Evolutionary conservation across 2,797 vertebrate species (phyloP).

Genomic region (Sebastes jordani): DNA sequence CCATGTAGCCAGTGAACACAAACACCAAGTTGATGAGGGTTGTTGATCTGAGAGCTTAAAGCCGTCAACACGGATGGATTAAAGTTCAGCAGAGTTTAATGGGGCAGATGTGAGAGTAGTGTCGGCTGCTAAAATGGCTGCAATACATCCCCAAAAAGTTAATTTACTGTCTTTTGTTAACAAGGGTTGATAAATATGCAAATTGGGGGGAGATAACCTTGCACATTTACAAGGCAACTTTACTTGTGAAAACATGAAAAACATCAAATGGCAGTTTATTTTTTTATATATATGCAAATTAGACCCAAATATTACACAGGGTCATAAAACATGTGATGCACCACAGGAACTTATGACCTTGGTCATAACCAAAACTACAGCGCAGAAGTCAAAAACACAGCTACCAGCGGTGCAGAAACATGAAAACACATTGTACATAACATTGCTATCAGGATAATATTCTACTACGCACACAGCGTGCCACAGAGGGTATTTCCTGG

Average conservation of each 20-base stretch:
- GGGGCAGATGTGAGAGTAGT: constrained; percentile 5
- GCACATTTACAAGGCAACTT: background rate
- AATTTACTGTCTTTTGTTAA: background rate
- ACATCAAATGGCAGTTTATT: background rate
- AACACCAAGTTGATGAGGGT: constrained; percentile 20
- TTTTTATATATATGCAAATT: background rate
- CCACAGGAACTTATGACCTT: constrained; percentile 27
- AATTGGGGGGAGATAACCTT: background rate
- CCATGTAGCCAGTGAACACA: constrained; percentile 25
- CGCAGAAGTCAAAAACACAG: background rate
- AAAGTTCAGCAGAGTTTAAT: constrained; percentile 26
- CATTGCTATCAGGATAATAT: constrained; percentile 21
- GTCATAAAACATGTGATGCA: constrained; percentile 25
- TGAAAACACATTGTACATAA: background rate
- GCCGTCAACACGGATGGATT: constrained; percentile 22
- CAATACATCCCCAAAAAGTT: background rate
- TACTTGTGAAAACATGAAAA: background rate
- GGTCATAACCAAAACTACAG: background rate
- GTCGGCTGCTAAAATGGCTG: background rate
- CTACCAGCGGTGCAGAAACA: background rate
- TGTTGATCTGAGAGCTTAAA: constrained; percentile 42
- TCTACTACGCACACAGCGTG: constrained; percentile 5
- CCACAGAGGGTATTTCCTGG: constrained; percentile 33
- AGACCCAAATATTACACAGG: background rate
- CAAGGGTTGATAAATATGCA: background rate